Evolutionary conservation across 1,140 invertebrate species (phyloP).

Genomic region (Bemisia tabaci): DNA sequence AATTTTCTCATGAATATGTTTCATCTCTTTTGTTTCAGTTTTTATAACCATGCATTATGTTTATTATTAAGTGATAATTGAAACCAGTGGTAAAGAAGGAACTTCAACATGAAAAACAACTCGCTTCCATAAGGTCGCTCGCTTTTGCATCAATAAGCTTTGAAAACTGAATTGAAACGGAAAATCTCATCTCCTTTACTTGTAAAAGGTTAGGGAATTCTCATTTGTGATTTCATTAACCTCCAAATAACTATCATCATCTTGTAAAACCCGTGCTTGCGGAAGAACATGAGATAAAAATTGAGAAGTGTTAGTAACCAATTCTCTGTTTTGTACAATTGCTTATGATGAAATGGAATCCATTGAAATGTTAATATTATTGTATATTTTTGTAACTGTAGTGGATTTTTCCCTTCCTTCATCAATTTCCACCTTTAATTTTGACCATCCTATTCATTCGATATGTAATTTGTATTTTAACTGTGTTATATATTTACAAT

Average conservation of each 20-base stretch:
- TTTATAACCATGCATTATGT: background rate
- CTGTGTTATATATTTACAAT: background rate
- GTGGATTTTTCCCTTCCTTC: background rate
- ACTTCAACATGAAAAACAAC: background rate
- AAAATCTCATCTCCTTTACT: too few relatives aligned
- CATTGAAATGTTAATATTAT: background rate
- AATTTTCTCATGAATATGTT: too few relatives aligned
- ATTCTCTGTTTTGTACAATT: too few relatives aligned
- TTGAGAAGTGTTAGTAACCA: too few relatives aligned
- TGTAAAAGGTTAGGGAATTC: too few relatives aligned
- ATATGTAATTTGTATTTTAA: background rate
- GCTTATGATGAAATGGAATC: too few relatives aligned
- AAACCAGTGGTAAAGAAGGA: background rate
- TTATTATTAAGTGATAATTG: conserved; percentile 1
- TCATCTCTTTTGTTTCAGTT: background rate
- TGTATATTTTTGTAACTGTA: background rate
- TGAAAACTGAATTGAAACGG: too few relatives aligned
- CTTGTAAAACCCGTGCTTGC: too few relatives aligned
- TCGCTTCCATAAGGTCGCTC: too few relatives aligned
- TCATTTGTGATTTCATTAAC: too few relatives aligned
- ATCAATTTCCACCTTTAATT: background rate
- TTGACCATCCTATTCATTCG: background rate
- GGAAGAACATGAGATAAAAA: too few relatives aligned
- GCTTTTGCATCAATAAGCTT: background rate
- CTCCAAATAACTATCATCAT: too few relatives aligned